Conservation (phyloP, 2,113 vertebrate genomes). For the Chiloscyllium plagiosum region DNA sequence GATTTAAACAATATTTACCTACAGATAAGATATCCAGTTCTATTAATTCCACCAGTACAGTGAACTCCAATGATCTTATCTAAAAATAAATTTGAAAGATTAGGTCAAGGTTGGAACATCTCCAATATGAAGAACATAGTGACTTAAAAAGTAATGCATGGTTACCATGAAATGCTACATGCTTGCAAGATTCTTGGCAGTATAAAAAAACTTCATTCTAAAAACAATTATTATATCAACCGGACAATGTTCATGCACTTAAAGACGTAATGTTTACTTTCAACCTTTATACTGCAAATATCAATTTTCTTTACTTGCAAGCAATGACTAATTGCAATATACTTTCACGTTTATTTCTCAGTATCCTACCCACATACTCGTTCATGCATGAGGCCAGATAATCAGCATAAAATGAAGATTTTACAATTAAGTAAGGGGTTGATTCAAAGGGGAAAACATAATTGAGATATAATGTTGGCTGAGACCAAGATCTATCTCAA, state of each 20-base stretch:
- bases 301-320: not conserved
- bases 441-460: not conserved
- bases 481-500: too few relatives aligned
- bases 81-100: constrained; percentile 46
- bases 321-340: not conserved
- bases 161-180: not conserved
- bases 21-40: constrained; percentile 63
- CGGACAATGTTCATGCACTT: not conserved
- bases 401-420: not conserved
- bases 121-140: not conserved
- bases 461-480: too few relatives aligned
- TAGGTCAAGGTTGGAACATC: constrained; percentile 40
- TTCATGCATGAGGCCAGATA: not conserved
- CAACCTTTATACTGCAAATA: not conserved
- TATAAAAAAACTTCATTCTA: not conserved
- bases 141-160: not conserved
- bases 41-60: constrained; percentile 61
- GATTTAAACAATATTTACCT: constrained; percentile 50
- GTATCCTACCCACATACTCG: not conserved
- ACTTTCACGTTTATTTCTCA: not conserved
- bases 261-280: not conserved
- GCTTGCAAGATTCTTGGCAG: not conserved
- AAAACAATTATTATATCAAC: too few relatives aligned
- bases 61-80: constrained; percentile 60
- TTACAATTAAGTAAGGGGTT: not conserved